phyloP scores from a whole-genome alignment of 1,140 invertebrate species.

The Pemphigus obesinymphae region DNA sequence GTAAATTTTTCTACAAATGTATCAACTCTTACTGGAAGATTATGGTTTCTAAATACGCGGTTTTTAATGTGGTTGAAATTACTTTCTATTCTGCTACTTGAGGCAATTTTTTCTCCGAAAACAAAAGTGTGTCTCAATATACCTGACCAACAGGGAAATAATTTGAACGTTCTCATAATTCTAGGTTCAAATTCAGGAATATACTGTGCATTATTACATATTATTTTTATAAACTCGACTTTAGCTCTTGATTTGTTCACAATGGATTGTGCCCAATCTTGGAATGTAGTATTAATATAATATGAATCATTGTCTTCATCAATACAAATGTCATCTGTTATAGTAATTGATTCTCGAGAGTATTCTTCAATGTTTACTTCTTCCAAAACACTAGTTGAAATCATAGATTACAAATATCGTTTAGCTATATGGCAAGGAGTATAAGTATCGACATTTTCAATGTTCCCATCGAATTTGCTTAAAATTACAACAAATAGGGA shows the following conservation, averaged over 20 bases:
- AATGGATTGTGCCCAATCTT: not conserved
- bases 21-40: not conserved
- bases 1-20: not conserved
- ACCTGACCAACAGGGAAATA: not conserved
- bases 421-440: not conserved
- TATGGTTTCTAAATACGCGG: not conserved
- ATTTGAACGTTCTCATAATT: not conserved
- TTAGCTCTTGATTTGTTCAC: not conserved
- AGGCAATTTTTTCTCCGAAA: not conserved
- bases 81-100: not conserved
- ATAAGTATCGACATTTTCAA: not conserved
- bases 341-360: not conserved
- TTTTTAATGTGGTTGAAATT: not conserved
- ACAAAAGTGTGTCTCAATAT: not conserved
- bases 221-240: not conserved
- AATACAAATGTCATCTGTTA: not conserved
- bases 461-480: not conserved
- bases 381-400: too few relatives aligned
- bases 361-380: too few relatives aligned
- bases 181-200: not conserved
- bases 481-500: not conserved
- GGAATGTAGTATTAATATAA: not conserved
- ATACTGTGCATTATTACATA: not conserved
- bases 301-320: not conserved
- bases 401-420: not conserved